phyloP scores from a whole-genome alignment of 2,888 invertebrate species.

The Tenthredo amoena region DNA sequence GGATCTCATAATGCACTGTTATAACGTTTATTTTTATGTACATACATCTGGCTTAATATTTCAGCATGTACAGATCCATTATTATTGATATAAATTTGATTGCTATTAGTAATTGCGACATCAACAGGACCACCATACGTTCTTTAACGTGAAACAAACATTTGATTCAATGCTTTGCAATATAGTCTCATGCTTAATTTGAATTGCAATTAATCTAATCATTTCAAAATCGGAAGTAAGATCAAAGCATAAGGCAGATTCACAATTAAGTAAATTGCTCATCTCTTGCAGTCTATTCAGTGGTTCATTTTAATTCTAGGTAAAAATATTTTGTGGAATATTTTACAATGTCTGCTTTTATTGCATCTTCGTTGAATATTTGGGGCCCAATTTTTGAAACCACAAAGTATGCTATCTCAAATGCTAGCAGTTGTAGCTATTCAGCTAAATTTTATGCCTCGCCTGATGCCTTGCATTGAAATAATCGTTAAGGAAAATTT shows the following conservation, averaged over 20 bases:
- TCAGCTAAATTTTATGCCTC: conserved; percentile 24
- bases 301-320: not conserved
- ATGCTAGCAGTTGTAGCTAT: conserved; percentile 10
- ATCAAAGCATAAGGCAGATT: not conserved
- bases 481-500: conserved; percentile 3
- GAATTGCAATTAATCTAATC: not conserved
- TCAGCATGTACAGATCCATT: conserved; percentile 11
- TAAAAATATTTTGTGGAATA: not conserved
- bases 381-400: not conserved
- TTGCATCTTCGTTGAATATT: not conserved
- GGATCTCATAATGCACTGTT: conserved; percentile 19
- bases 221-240: not conserved
- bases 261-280: not conserved
- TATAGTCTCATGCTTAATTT: conserved; percentile 18
- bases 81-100: conserved; percentile 6
- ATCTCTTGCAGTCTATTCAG: not conserved
- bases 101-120: not conserved
- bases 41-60: conserved; percentile 34
- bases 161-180: not conserved
- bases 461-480: conserved; percentile 28
- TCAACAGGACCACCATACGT: not conserved
- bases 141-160: not conserved
- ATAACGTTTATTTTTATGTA: conserved; percentile 8
- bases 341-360: not conserved
- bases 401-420: not conserved